phyloP scores from a whole-genome alignment of 2,888 invertebrate species.

The Dexiosoma caninum region DNA sequence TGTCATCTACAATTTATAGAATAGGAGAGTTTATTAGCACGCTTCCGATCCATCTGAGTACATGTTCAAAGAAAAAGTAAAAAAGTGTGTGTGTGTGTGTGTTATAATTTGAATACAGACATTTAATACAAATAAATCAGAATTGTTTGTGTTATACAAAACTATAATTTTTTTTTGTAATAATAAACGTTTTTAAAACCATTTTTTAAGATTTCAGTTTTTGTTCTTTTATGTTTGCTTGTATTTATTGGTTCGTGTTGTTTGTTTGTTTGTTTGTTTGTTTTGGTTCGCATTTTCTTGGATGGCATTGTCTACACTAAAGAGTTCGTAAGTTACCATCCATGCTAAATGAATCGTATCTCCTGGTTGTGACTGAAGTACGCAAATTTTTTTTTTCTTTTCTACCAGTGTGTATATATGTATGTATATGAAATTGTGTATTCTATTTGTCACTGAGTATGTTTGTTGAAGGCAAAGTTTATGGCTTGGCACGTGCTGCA shows the following conservation, averaged over 20 bases:
- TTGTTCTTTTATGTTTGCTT: constrained; percentile 31
- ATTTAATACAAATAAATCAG: constrained; percentile 24
- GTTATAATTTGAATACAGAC: constrained; percentile 26
- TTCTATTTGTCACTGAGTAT: not conserved
- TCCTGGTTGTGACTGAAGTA: constrained; percentile 45
- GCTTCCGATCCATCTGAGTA: constrained; percentile 32
- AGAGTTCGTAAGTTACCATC: constrained; percentile 46
- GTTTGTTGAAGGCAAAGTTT: constrained; percentile 52
- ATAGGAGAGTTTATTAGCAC: constrained; percentile 54
- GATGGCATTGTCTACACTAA: constrained; percentile 42
- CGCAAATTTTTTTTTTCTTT: constrained; percentile 33
- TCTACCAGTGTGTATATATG: not conserved
- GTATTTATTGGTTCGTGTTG: constrained; percentile 33
- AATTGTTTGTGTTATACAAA: constrained; percentile 18
- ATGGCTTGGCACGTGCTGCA: constrained; percentile 63
- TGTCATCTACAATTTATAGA: constrained; percentile 26
- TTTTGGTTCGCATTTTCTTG: constrained; percentile 40
- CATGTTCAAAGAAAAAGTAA: constrained; percentile 4
- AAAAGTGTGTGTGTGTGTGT: not conserved
- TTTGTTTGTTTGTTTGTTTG: constrained; percentile 16
- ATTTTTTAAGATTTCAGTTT: constrained; percentile 16
- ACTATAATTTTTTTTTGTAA: constrained; percentile 10
- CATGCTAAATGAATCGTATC: constrained; percentile 63
- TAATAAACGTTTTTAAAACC: constrained; percentile 10
- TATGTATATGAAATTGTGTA: not conserved